These are phyloP conservation scores for Lasioglossum leucozonium DNA, from an alignment of 2,888 invertebrate species.

Conservation along the genomic window DNA sequence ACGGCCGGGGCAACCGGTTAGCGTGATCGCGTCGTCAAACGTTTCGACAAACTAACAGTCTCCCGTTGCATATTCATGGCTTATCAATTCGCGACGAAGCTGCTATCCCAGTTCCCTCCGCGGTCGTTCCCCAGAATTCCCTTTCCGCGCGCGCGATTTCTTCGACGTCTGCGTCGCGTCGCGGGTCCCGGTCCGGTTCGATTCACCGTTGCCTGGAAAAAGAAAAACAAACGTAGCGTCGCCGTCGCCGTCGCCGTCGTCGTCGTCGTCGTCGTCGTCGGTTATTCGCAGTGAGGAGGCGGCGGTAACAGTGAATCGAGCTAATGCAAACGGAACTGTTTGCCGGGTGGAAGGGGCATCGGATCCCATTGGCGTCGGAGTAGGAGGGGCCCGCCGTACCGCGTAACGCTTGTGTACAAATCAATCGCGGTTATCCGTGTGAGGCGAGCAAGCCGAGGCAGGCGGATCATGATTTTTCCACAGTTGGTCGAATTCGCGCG, in stretches of 20 bases:
- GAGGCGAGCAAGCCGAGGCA: not conserved
- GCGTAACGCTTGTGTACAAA: conserved; percentile 6
- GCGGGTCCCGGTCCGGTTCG: conserved; percentile 15
- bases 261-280: too few relatives aligned
- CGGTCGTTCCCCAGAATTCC: conserved; percentile 9
- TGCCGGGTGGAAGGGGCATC: not conserved
- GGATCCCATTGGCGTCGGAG: not conserved
- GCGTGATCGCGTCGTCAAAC: not conserved
- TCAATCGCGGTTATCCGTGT: conserved; percentile 3
- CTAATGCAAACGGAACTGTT: conserved; percentile 57
- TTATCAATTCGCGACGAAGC: conserved; percentile 3
- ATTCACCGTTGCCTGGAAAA: conserved; percentile 47
- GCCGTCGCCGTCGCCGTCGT: not conserved
- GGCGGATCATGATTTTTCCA: conserved; percentile 50
- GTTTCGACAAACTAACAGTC: not conserved
- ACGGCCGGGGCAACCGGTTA: not conserved
- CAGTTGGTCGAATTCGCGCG: conserved; percentile 56
- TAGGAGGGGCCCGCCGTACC: not conserved
- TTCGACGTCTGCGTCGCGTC: conserved; percentile 14
- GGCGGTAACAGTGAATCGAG: conserved; percentile 46
- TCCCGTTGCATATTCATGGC: conserved; percentile 2
- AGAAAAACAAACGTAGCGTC: conserved; percentile 12
- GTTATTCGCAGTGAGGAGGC: conserved; percentile 1
- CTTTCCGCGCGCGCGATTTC: not conserved
- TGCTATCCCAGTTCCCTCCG: conserved; percentile 20